Evolutionary conservation across 2,797 vertebrate species (phyloP), one percentile per base, ranked within the genome.

Genomic region (Sibirionetta formosa): DNA sequence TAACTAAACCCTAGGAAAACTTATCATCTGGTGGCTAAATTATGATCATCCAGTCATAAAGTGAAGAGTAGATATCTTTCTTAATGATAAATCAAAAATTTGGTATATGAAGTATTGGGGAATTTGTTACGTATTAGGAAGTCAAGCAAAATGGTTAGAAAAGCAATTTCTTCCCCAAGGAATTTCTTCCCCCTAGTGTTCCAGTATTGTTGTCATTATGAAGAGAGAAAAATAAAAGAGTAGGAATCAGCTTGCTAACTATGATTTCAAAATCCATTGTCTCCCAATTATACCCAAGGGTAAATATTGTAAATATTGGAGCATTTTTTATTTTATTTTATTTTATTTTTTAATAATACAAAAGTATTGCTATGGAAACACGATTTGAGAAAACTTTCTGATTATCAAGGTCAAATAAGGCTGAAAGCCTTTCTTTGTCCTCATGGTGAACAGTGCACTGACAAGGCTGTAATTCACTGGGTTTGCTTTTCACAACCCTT

Each of bases 51-150:
- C 48, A 70, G 13, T 46, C 36, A 70, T 38, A 16, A 58, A 70
- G 17, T 31, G 19, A 86, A 40, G 16, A 51, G 1, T 54, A n/a
- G 5, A 10, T 44, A 3, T 22, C 5, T 51, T 31, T 75, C n/a
- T 40, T 24, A 31, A 26, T 8, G 3, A 44, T 22, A 58, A 68
- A 35, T n/a, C 11, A 64, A 54, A 54, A 57, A 17, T 4, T 50
- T 69, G 50, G 1, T 36, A 23, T 7, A 44, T 42, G 31, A 0
- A 0, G 7, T 12, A 11, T 2, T 23, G 42, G 15, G 63, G 2
- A 68, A 40, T 14, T 86, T 82, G 23, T 44, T 8, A 6, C 19
- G 6, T 64, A 2, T 26, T 50, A 29, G 38, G 58, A 73, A 1
- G 2, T 36, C 35, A 42, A 15, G 12, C 11, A 84, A 31, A 57